phyloP scores from a whole-genome alignment of 1,140 invertebrate genomes.

The Megathymus violae region DNA sequence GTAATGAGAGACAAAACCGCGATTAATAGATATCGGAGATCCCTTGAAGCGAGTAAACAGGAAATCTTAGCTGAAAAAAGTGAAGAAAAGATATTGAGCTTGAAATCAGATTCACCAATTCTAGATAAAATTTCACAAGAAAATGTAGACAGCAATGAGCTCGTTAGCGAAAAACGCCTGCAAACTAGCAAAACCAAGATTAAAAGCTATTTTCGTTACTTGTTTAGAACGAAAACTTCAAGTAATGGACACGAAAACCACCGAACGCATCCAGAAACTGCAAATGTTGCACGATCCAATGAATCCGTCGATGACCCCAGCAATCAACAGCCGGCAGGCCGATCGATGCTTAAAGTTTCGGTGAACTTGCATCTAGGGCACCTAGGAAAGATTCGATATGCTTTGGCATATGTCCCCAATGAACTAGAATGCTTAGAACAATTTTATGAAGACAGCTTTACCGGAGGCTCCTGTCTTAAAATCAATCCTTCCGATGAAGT shows the following conservation, averaged over 20 bases:
- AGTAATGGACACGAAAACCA: too few species aligned
- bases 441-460: slow-evolving; percentile 64
- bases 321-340: slow-evolving; percentile 4
- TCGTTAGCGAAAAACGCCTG: slow-evolving; percentile 12
- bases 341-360: slow-evolving; percentile 48
- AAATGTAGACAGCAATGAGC: slow-evolving; percentile 14
- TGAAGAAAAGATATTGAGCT: slow-evolving; percentile 15
- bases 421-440: slow-evolving; percentile 63
- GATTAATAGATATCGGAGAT: slow-evolving; percentile 44
- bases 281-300: neutral
- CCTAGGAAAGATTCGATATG: slow-evolving; percentile 40
- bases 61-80: slow-evolving; percentile 33
- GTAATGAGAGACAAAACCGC: slow-evolving; percentile 45
- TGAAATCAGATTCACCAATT: slow-evolving; percentile 24
- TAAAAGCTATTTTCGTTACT: slow-evolving; percentile 37
- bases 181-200: slow-evolving; percentile 38
- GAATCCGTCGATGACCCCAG: slow-evolving; percentile 5
- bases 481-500: slow-evolving; percentile 56
- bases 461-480: slow-evolving; percentile 65
- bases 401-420: slow-evolving; percentile 48
- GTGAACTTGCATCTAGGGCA: slow-evolving; percentile 47
- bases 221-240: slow-evolving; percentile 41
- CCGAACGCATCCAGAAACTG: too few species aligned
- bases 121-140: slow-evolving; percentile 26
- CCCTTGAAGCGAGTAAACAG: slow-evolving; percentile 39